Conservation (phyloP, 2,797 vertebrate genomes). For the Columba guinea region DNA sequence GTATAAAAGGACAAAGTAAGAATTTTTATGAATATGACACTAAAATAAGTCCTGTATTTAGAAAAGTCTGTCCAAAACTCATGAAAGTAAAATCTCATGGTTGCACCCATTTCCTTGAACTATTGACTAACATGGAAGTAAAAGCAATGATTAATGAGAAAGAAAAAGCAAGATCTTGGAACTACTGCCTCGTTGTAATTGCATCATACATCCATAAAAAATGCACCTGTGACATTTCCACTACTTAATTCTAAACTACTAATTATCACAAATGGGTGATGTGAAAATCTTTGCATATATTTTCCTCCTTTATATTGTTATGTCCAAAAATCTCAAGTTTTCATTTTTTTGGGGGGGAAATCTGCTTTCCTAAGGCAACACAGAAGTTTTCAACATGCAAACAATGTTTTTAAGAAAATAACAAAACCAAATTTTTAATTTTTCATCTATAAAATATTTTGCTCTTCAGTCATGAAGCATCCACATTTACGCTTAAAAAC, state of each 20-base stretch:
- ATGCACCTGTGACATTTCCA: not conserved
- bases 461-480: not conserved
- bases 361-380: not conserved
- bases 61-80: not conserved
- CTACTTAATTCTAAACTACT: not conserved
- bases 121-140: not conserved
- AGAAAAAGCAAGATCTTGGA: not conserved
- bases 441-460: not conserved
- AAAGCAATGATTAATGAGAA: not conserved
- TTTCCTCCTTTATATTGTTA: not conserved
- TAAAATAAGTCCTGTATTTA: not conserved
- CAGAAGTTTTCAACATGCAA: not conserved
- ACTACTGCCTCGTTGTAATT: not conserved
- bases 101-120: not conserved
- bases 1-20: not conserved
- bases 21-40: not conserved
- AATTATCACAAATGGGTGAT: not conserved
- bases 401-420: not conserved
- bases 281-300: not conserved
- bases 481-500: not conserved
- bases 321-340: not conserved
- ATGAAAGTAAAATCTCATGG: not conserved
- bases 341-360: not conserved
- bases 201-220: not conserved
- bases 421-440: not conserved